Evolutionary conservation across 2,797 vertebrate genomes (phyloP).

Genomic region (Otolemur crassicaudatus): DNA sequence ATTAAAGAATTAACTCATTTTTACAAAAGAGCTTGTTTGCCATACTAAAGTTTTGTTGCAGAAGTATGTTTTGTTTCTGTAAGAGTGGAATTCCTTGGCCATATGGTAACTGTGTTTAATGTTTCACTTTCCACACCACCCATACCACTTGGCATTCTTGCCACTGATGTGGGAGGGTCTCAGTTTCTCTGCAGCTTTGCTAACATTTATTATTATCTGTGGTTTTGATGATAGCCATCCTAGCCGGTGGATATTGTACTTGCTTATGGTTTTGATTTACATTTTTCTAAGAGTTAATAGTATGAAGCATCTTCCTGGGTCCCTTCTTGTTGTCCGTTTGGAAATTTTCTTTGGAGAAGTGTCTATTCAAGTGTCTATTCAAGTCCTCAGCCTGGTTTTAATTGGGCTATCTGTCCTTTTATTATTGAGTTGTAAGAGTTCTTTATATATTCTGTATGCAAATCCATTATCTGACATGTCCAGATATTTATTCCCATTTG

Average conservation of each 20-base stretch:
- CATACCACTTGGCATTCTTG: background rate
- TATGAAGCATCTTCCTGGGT: background rate
- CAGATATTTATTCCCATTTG: background rate
- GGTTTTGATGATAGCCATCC: background rate
- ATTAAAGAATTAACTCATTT: background rate
- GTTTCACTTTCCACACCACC: background rate
- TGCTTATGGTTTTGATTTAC: background rate
- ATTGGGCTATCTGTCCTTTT: background rate
- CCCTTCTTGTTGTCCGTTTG: background rate
- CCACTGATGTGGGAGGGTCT: background rate
- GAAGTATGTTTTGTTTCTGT: background rate
- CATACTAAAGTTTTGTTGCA: background rate
- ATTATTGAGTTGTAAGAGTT: background rate
- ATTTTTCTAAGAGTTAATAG: conserved; percentile 13
- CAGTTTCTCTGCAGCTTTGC: background rate
- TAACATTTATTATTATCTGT: background rate
- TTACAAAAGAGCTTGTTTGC: background rate
- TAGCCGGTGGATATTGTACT: background rate
- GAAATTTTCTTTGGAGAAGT: background rate
- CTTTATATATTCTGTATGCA: conserved; percentile 17
- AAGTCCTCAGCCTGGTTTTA: background rate
- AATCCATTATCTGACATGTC: background rate
- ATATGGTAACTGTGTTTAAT: background rate
- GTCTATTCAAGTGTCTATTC: background rate
- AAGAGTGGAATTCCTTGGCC: background rate